Evolutionary conservation across 1,140 invertebrate genomes (phyloP), one percentile per base, ranked within the genome.

Genomic region (Drosophila leontia): DNA sequence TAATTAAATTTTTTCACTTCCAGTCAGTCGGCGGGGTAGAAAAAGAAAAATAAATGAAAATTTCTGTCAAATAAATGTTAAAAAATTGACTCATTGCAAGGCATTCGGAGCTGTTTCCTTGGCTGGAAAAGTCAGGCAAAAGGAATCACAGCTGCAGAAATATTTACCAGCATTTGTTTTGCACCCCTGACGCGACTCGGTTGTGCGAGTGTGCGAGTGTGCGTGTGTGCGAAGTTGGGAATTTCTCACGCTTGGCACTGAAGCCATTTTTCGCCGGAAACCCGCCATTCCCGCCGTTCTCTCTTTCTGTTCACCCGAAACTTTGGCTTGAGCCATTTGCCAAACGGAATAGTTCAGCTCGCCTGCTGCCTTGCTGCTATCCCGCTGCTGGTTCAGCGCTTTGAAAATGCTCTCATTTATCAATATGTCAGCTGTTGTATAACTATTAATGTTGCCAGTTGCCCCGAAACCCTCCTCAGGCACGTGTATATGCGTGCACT

Each of bases 31-130:
- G 23, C 26, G 45, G 50, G 26, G 5, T 29, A 1, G 26, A 5
- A 29, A 29, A 8, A 32, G 19, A 51, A 50, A 90, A 90, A 85
- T 85, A 85, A 90, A 90, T 85, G 81, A 90, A 90, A 90, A 82
- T 77, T 91, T 82, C 86, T 90, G 86, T 90, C 86, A 90, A 90
- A 90, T 90, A 90, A 90, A 90, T 90, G 86, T 90, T 91, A 91
- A 90, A 90, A 90, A 90, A 90, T 90, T 90, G 85, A 90, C 85
- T 90, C 85, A 90, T 90, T 90, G 85, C 76, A 51, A 68, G 64
- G 53, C 57, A 59, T 81, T 85, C 47, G 51, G 2, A 17, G 29
- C 35, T 17, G 12, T 34, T 57, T 45, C n/a, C 75, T 13, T 34
- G 12, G 45, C 62, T 2, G 60, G 32, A 29, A 39, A 63, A 45